These are phyloP conservation scores for Platycnemis pennipes DNA, from an alignment of 2,888 invertebrate genomes.

Conservation along the genomic window DNA sequence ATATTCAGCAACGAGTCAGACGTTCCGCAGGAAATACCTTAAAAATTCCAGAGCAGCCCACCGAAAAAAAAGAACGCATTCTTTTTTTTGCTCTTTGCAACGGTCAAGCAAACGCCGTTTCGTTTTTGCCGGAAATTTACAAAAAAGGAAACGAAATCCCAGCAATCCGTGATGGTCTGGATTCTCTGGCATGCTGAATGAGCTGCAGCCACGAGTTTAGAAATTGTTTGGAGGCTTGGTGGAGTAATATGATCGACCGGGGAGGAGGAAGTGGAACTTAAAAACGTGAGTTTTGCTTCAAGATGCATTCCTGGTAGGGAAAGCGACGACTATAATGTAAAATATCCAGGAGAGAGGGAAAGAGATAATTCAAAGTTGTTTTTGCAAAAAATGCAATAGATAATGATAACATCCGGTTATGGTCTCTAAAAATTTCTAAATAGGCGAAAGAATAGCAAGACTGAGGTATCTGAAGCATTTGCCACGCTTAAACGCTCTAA, in stretches of 20 bases:
- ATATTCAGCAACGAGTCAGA: neutral
- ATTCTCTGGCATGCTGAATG: neutral
- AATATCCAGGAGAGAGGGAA: too few species aligned
- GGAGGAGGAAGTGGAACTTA: neutral
- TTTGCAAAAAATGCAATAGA: too few species aligned
- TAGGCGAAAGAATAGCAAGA: neutral
- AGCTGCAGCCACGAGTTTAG: neutral
- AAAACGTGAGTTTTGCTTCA: neutral
- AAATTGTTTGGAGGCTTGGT: neutral
- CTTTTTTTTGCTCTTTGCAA: neutral
- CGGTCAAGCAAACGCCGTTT: neutral
- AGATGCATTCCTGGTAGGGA: neutral
- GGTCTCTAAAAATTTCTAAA: too few species aligned
- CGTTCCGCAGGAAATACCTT: neutral
- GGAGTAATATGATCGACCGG: neutral
- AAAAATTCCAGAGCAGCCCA: neutral
- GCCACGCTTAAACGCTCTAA: too few species aligned
- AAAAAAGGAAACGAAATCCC: neutral
- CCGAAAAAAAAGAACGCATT: neutral
- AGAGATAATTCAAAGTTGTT: too few species aligned
- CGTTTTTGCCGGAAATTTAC: neutral
- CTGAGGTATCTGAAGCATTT: too few species aligned
- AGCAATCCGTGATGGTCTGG: neutral
- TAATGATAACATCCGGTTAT: too few species aligned
- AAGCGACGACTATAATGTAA: neutral